A percentile compares a stretch with the other conserved stretches of the same genome.
Evolutionary conservation across 2,797 vertebrate genomes (phyloP).

Genomic region (Phoebastria nigripes): DNA sequence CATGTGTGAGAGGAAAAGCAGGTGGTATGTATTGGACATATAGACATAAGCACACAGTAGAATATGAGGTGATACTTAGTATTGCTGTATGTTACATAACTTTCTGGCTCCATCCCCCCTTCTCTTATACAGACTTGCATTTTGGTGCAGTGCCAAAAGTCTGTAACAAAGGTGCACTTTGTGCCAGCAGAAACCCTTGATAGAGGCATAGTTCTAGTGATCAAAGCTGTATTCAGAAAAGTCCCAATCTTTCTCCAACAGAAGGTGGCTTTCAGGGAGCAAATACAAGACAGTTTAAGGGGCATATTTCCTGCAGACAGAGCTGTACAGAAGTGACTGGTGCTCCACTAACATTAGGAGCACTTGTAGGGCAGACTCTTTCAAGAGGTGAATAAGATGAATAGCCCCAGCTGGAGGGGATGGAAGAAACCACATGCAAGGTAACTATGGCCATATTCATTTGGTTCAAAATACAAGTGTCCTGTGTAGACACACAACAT

Average conservation of each 20-base stretch:
- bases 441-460: background rate
- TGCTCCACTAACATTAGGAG: background rate
- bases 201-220: background rate
- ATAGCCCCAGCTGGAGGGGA: background rate
- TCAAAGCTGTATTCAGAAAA: background rate
- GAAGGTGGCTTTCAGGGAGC: background rate
- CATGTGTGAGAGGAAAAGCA: background rate
- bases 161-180: background rate
- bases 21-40: no score
- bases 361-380: background rate
- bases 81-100: background rate
- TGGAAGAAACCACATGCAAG: fast-evolving
- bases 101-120: background rate
- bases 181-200: background rate
- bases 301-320: background rate
- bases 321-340: background rate
- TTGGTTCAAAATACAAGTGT: background rate
- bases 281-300: background rate
- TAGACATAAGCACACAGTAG: background rate
- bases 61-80: background rate
- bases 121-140: background rate
- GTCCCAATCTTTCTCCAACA: background rate
- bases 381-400: background rate
- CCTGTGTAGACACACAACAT: background rate
- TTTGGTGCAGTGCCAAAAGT: background rate